Conservation (phyloP, 2,888 invertebrate species). For the Mimumesa dahlbomi region DNA sequence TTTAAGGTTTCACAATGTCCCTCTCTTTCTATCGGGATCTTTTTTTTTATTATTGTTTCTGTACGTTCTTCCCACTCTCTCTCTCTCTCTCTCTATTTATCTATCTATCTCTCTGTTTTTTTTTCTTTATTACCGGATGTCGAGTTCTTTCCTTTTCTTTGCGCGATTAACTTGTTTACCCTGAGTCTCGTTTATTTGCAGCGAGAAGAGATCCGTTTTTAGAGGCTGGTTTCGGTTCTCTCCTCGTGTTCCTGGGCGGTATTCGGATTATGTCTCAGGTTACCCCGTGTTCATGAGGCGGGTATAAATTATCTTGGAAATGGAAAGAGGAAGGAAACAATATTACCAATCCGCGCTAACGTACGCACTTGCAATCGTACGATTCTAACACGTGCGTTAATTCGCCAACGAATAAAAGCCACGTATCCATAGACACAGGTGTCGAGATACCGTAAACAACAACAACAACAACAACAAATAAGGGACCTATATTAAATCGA, state of each 20-base stretch:
- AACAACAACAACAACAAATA: no score
- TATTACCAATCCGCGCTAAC: background rate
- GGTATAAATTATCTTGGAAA: conserved; percentile 30
- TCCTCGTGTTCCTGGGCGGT: background rate
- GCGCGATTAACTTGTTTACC: conserved; percentile 24
- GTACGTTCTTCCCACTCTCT: background rate
- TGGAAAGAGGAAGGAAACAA: conserved; percentile 7
- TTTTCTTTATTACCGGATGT: background rate
- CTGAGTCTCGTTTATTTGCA: conserved; percentile 1
- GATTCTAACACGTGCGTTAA: background rate
- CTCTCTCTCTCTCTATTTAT: background rate
- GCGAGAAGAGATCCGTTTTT: conserved; percentile 16
- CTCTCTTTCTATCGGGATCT: no score
- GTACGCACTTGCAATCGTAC: background rate
- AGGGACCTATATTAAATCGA: conserved; percentile 12
- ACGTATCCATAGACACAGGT: no score
- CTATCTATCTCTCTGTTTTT: background rate
- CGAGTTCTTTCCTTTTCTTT: background rate
- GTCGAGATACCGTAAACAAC: no score
- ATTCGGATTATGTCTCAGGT: conserved; percentile 26
- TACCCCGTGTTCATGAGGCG: conserved; percentile 16
- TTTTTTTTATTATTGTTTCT: background rate
- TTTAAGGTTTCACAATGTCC: background rate
- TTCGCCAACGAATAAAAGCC: background rate
- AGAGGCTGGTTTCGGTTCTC: conserved; percentile 7